Conservation (phyloP, 2,113 vertebrate species). For the Sphyrna mokarran region DNA sequence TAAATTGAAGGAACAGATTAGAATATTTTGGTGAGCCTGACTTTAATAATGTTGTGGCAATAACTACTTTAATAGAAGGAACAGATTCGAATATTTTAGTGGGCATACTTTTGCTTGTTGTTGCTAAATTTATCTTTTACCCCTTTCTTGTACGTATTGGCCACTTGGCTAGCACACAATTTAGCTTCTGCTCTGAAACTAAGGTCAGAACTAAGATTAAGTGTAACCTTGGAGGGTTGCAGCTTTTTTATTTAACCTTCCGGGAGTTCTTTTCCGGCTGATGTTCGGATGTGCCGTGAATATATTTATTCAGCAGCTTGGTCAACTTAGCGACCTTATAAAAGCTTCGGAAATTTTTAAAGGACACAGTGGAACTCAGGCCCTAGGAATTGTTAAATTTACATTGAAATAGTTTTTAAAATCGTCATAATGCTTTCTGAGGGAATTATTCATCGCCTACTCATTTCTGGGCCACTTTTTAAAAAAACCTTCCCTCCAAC, state of each 20-base stretch:
- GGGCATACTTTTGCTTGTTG: background rate
- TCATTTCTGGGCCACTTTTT: background rate
- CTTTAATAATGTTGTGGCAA: background rate
- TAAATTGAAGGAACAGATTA: too few species aligned
- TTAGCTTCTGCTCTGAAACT: background rate
- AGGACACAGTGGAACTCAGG: background rate
- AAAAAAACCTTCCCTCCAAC: too few species aligned
- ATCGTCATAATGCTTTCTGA: background rate
- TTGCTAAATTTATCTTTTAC: background rate
- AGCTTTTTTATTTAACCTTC: too few species aligned
- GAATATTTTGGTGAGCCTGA: too few species aligned
- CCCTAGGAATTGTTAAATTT: background rate
- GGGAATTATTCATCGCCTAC: background rate
- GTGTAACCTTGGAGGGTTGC: background rate
- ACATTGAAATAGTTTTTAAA: background rate
- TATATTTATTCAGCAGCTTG: background rate
- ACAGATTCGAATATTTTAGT: background rate
- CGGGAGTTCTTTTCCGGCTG: background rate
- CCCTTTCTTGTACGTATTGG: background rate
- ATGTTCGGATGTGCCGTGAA: background rate
- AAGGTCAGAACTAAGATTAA: background rate
- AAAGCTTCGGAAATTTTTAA: background rate
- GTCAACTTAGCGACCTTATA: background rate
- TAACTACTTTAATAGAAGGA: background rate
- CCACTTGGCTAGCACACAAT: background rate